Evolutionary conservation across 2,888 invertebrate genomes (phyloP).

Genomic region (Argyresthia goedartella): DNA sequence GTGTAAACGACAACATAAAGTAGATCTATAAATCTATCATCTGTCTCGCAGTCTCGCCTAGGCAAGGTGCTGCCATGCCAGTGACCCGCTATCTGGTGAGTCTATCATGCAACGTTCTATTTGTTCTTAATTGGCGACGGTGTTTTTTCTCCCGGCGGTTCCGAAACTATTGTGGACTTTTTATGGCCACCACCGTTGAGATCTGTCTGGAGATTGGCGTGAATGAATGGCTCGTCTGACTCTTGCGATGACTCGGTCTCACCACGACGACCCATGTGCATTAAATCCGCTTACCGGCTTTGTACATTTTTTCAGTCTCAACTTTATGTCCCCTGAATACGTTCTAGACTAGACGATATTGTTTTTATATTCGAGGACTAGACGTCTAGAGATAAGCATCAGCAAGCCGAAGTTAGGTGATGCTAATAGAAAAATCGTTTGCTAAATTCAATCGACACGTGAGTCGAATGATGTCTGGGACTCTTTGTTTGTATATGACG

Average conservation of each 20-base stretch:
- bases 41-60: no score
- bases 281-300: not conserved
- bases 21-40: no score
- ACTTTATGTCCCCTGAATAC: not conserved
- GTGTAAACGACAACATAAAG: no score
- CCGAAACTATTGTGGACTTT: slow-evolving; percentile 33
- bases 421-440: not conserved
- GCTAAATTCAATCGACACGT: not conserved
- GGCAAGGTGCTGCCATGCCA: no score
- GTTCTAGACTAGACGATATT: not conserved
- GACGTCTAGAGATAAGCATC: not conserved
- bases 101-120: no score
- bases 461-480: not conserved
- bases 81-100: no score
- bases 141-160: slow-evolving; percentile 29
- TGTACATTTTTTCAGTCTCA: not conserved
- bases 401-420: not conserved
- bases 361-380: not conserved
- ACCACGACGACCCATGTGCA: not conserved
- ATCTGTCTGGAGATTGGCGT: slow-evolving; percentile 47
- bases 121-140: slow-evolving; percentile 29
- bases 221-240: slow-evolving; percentile 24
- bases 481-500: not conserved
- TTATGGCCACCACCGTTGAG: slow-evolving; percentile 24
- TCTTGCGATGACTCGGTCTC: not conserved